Conservation (phyloP, 1,140 invertebrate genomes). For the Drosophila orena region DNA sequence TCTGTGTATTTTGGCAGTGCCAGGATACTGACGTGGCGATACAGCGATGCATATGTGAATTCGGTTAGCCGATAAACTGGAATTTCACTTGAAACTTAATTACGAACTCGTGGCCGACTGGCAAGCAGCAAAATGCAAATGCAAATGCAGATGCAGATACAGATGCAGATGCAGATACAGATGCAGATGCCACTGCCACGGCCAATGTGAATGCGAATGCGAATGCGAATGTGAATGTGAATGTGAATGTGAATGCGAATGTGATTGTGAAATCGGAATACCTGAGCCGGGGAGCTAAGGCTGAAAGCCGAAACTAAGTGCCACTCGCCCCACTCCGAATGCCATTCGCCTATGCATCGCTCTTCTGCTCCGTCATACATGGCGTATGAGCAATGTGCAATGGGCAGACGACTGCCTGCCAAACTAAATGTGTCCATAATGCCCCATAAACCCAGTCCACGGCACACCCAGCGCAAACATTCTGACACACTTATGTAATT, state of each 20-base stretch:
- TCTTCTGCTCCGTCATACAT: conserved; percentile 13
- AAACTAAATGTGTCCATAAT: conserved; percentile 56
- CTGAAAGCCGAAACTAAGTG: conserved; percentile 42
- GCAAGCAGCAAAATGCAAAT: conserved; percentile 68
- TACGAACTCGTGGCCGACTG: conserved; percentile 48
- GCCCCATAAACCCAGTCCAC: conserved; percentile 12
- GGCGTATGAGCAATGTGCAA: conserved; percentile 70
- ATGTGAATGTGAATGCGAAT: neutral
- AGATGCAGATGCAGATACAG: no score
- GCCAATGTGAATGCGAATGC: no score
- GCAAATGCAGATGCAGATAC: conserved; percentile 12
- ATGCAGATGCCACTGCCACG: no score
- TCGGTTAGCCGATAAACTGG: conserved; percentile 69
- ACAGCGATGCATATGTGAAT: conserved; percentile 24
- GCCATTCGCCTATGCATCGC: neutral
- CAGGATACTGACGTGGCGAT: neutral
- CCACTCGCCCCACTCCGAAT: conserved; percentile 1
- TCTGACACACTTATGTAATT: conserved; percentile 71
- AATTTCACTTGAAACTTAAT: conserved; percentile 78
- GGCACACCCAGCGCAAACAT: neutral
- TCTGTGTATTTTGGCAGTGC: neutral
- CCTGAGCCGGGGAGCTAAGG: conserved; percentile 45
- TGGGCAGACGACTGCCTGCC: conserved; percentile 46
- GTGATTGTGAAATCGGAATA: conserved; percentile 28
- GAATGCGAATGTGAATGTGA: conserved; percentile 4